Percentiles rank a stretch among this genome's conserved stretches.
phyloP scores from a whole-genome alignment of 2,113 vertebrate species.

The Scytalopus superciliaris region DNA sequence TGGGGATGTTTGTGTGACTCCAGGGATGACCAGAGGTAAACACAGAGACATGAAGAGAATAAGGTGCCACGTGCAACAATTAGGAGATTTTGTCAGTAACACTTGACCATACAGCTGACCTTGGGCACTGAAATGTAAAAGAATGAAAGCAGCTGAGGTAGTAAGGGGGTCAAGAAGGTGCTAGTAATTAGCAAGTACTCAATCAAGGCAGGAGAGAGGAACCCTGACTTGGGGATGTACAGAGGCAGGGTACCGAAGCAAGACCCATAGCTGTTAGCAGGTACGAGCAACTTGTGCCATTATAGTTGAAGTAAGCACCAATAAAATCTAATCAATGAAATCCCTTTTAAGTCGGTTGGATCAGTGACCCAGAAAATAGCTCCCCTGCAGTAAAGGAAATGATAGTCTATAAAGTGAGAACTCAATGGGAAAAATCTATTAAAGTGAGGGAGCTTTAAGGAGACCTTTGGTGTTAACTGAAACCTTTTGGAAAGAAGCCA shows the following conservation, averaged over 20 bases:
- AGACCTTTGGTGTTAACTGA: constrained; percentile 76
- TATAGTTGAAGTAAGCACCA: constrained; percentile 70
- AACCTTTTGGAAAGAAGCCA: constrained; percentile 78
- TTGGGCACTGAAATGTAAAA: not conserved
- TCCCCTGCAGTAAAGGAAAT: constrained; percentile 87
- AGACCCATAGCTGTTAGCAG: constrained; percentile 10
- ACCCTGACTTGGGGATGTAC: not conserved
- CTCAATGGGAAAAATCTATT: constrained; percentile 82
- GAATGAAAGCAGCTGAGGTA: not conserved
- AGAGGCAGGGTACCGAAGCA: not conserved
- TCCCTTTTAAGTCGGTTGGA: constrained; percentile 82
- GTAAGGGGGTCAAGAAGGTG: not conserved
- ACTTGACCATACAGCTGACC: fast-evolving
- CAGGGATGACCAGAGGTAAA: not conserved
- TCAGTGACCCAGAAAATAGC: constrained; percentile 90
- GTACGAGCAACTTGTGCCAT: constrained; percentile 31
- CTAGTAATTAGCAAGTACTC: not conserved
- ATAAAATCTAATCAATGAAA: constrained; percentile 85
- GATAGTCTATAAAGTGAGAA: constrained; percentile 82
- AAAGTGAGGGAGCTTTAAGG: constrained; percentile 68
- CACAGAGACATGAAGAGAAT: fast-evolving
- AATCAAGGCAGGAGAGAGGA: not conserved
- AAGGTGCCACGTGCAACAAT: too few species aligned
- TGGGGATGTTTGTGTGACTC: not conserved
- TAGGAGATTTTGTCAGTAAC: not conserved